Conservation (phyloP, 2,113 vertebrate species). For the Gymnarchus niloticus region DNA sequence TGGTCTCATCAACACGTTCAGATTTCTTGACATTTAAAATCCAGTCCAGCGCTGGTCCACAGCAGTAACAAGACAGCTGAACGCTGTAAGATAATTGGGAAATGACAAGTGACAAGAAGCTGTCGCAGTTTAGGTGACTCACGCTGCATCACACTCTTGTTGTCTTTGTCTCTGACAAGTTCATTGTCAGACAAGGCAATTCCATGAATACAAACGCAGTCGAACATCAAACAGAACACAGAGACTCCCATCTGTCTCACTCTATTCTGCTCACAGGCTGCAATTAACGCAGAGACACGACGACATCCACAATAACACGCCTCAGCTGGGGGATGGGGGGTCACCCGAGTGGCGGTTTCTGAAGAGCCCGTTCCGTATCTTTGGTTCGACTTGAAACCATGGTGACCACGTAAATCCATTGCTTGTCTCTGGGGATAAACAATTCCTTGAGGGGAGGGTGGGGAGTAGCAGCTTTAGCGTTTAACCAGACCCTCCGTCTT, state of each 20-base stretch:
- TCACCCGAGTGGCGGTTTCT: neutral
- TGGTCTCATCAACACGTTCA: no score
- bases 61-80: neutral
- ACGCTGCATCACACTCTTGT: neutral
- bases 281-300: neutral
- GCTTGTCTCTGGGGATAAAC: slow-evolving; percentile 27
- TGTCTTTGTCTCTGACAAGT: neutral
- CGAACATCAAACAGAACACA: neutral
- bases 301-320: neutral
- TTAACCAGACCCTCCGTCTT: slow-evolving; percentile 16
- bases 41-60: neutral
- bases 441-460: slow-evolving; percentile 24
- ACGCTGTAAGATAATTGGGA: neutral
- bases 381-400: neutral
- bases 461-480: neutral
- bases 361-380: neutral
- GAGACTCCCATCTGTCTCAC: neutral
- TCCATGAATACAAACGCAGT: neutral
- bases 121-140: neutral
- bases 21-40: neutral
- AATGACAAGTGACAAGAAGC: neutral
- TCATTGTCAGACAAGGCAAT: neutral
- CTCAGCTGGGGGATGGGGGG: neutral
- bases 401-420: neutral
- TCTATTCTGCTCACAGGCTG: neutral